Conservation (phyloP, 1,140 invertebrate species). For the Euwallacea similis region DNA sequence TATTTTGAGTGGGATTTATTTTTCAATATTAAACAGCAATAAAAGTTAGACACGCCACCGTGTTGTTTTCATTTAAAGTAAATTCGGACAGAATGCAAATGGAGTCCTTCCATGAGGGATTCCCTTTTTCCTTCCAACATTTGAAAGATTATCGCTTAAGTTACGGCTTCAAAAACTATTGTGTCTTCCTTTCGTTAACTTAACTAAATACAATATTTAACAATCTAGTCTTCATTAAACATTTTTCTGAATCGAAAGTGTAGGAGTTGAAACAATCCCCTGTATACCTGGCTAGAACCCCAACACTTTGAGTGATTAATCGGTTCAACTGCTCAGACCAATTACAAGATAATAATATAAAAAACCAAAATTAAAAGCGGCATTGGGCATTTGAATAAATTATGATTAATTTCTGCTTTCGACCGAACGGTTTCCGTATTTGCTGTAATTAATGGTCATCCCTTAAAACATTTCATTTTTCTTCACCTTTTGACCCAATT, state of each 20-base stretch:
- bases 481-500: constrained; percentile 7
- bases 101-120: background rate
- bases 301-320: too few species aligned
- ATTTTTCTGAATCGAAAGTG: background rate
- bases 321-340: background rate
- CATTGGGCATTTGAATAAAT: constrained; percentile 1
- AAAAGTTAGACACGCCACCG: background rate
- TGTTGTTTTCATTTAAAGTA: background rate
- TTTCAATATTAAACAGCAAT: constrained; percentile 3
- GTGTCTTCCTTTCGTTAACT: background rate
- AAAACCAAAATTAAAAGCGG: constrained; percentile 6
- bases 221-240: background rate
- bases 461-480: constrained; percentile 8
- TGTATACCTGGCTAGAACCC: too few species aligned
- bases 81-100: background rate
- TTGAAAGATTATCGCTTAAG: background rate
- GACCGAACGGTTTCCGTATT: constrained; percentile 5
- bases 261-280: background rate
- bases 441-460: constrained; percentile 12
- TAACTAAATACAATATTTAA: background rate
- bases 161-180: background rate
- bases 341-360: constrained; percentile 1
- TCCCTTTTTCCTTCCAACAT: background rate
- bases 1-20: constrained; percentile 1
- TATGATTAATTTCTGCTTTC: constrained; percentile 5